Base-by-base conservation (phyloP, 2,113 vertebrate genomes). In the Pygoscelis antarcticus region DNA sequence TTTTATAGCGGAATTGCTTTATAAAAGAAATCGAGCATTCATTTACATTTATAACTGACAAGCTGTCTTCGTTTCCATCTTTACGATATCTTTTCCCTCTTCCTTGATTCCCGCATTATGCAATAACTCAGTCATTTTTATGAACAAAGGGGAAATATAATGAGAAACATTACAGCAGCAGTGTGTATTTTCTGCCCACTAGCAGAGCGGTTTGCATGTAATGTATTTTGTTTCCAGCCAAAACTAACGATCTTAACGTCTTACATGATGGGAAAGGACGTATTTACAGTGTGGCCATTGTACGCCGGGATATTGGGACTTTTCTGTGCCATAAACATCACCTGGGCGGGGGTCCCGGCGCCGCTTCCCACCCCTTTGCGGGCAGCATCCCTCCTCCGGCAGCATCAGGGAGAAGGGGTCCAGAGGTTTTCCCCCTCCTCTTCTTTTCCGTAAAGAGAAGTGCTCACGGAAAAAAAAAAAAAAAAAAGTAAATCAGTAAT, bases 121-220 rank as follows among this genome's bases (percentile, higher is more conserved):
- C 91, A 91, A 96, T 69, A 95, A 91, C 74, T 87, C 89, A 38
- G 57, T 79, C 57, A 66, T 92, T 92, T 97, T 96, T 69, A 58
- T 55, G 93, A 97, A 95, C 87, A 97, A 97, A 92, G 81, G 51
- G 85, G 51, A 85, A 92, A 95, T 61, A 32, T 84, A 97, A 96
- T 79, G 58, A 97, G 93, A 93, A 96, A 52, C 94, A 93, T 87
- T 34, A n/a, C 69, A 69, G 91, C 72, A 75, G 90, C 88, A 9
- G 30, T 14, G 87, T 40, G 80, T 8, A 2, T 95, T 87, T 51
- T 81, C 65, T 82, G 69, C 91, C 80, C 81, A 10, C 92, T 84
- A 52, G 86, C 94, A 87, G 83, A 65, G 91, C 27, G 9, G 8
- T 87, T 87, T n/a, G 65, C 72, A 6, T 70, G 89, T 19, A 12